Evolutionary conservation across 2,888 invertebrate species (phyloP), one percentile per base, ranked within the genome.

Genomic region (Amiota minor): DNA sequence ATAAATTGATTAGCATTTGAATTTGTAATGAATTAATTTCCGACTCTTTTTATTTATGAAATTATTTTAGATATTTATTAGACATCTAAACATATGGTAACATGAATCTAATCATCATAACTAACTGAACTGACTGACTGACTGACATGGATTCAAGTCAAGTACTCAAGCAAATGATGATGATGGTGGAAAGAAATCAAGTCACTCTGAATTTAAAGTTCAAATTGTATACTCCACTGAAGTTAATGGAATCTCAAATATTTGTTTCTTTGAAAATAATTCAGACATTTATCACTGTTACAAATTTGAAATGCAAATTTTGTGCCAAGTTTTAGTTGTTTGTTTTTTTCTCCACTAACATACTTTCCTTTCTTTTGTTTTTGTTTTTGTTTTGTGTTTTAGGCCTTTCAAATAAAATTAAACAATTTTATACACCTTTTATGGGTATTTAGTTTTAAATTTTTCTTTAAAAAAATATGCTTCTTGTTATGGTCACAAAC

Each of bases 111-210:
- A 45, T 64, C 14, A 64, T 64, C 64, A 64, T n/a, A 64, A 18
- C 64, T 35, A 6, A 6, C 3, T 2, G 3, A 1, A 2, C 1
- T 23, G 3, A 23, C 23, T 23, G 6, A 35, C 35, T 35, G 35
- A 35, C 35, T 64, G 64, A 64, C 64, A 64, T 46, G 46, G 46
- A 64, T 16, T 64, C 46, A 23, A 64, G 46, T 64, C 64, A 64
- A 64, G 35, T 35, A 35, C 35, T 8, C 35, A 4, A 35, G 35
- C 35, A 35, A 35, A 35, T 35, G 35, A 35, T 35, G 35, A 35
- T 35, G 35, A 35, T 6, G 35, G 2, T 8, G 35, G 0, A 35
- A 35, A 35, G 35, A 35, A 2, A 35, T 35, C 23, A 23, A 23
- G 23, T 23, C 23, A 2, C 23, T 23, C 23, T 1, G n/a, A 64